Evolutionary conservation across 2,888 invertebrate species (phyloP).

Genomic region (Megalurothrips usitatus): DNA sequence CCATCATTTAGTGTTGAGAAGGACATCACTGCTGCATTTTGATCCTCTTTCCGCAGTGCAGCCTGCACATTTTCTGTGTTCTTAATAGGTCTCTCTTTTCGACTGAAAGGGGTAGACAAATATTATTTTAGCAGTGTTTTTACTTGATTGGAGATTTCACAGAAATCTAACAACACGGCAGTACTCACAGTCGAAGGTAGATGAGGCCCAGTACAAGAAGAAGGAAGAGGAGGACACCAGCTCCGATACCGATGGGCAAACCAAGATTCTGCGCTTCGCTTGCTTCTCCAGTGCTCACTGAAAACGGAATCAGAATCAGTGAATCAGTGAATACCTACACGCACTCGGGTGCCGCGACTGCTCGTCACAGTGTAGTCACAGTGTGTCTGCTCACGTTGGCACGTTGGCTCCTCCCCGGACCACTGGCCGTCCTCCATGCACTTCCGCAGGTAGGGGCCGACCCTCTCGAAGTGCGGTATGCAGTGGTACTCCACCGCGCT

Average conservation of each 20-base stretch:
- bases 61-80: conserved; percentile 85
- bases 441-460: conserved; percentile 76
- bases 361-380: too few relatives aligned
- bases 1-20: conserved; percentile 76
- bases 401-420: conserved; percentile 82
- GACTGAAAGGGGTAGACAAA: conserved; percentile 49
- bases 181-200: conserved; percentile 75
- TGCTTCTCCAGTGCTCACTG: conserved; percentile 60
- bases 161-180: conserved; percentile 32
- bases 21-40: conserved; percentile 83
- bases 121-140: neutral
- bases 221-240: conserved; percentile 74
- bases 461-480: conserved; percentile 73
- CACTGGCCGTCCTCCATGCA: conserved; percentile 79
- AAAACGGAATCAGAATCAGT: conserved; percentile 37
- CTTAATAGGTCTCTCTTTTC: conserved; percentile 80
- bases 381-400: conserved; percentile 57
- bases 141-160: neutral
- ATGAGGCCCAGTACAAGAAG: conserved; percentile 72
- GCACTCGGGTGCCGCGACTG: too few relatives aligned
- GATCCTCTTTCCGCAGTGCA: conserved; percentile 79
- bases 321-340: neutral
- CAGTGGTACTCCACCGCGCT: conserved; percentile 88
- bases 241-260: conserved; percentile 77
- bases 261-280: conserved; percentile 69